Percentiles rank a stretch among this genome's conserved stretches.
These are phyloP conservation scores for Leucophenga montana DNA, from an alignment of 2,888 invertebrate species.

Conservation along the genomic window DNA sequence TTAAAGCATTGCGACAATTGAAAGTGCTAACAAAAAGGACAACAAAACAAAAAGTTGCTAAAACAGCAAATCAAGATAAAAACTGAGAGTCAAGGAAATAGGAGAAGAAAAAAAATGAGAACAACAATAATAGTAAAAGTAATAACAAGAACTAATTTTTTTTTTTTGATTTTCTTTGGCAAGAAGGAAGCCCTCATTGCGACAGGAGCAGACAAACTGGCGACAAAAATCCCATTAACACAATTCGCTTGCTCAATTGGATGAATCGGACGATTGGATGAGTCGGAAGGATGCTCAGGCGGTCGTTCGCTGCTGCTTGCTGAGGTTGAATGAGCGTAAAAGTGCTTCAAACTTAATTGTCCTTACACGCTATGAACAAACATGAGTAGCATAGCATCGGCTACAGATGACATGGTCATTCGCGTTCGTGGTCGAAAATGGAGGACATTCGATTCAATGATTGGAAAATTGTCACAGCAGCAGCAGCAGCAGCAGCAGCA, in stretches of 20 bases:
- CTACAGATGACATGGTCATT: background rate
- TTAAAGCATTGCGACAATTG: constrained; percentile 50
- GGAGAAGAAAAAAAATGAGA: constrained; percentile 24
- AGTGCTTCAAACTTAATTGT: constrained; percentile 53
- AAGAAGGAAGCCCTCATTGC: constrained; percentile 16
- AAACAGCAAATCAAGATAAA: background rate
- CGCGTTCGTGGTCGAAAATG: background rate
- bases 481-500: background rate
- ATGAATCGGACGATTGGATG: background rate
- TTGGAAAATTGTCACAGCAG: constrained; percentile 6
- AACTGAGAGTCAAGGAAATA: constrained; percentile 32
- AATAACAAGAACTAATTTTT: constrained; percentile 1
- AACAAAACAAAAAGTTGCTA: background rate
- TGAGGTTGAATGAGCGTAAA: constrained; percentile 44
- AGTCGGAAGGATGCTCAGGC: background rate
- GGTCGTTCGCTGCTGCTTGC: constrained; percentile 27
- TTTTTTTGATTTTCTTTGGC: background rate
- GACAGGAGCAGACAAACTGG: constrained; percentile 51
- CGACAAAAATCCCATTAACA: constrained; percentile 56
- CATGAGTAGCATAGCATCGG: constrained; percentile 26
- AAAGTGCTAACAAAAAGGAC: constrained; percentile 35
- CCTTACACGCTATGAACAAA: constrained; percentile 40
- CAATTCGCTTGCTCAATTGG: constrained; percentile 19
- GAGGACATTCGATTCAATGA: constrained; percentile 20
- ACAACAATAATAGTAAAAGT: constrained; percentile 38